Percentiles rank a stretch among this genome's conserved stretches.
Conservation (phyloP, 2,113 vertebrate species). For the Australoheros scitulus region DNA sequence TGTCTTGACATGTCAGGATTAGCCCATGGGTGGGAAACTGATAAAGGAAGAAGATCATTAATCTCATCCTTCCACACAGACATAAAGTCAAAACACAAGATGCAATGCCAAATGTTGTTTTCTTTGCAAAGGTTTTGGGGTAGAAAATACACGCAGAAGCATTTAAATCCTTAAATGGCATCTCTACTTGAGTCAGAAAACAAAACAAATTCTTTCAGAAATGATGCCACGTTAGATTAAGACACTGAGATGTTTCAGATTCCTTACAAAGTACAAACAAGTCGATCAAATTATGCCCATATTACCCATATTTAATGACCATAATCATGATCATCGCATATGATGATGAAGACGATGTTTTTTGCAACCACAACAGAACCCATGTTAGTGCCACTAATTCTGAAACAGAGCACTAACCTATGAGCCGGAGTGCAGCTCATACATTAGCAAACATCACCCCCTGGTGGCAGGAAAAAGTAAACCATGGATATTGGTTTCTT, state of each 20-base stretch:
- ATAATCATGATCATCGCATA: not conserved
- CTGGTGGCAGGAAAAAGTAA: slow-evolving; percentile 47
- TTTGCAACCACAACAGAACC: not conserved
- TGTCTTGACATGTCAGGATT: slow-evolving; percentile 59
- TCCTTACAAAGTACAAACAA: not conserved
- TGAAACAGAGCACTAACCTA: not conserved
- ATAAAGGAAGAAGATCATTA: slow-evolving; percentile 53
- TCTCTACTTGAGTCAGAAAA: not conserved
- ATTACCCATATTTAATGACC: not conserved
- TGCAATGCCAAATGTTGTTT: not conserved
- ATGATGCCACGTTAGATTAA: not conserved
- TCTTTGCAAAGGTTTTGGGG: not conserved
- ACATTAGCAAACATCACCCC: slow-evolving; percentile 46
- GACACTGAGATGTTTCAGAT: not conserved
- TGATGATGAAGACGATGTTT: not conserved
- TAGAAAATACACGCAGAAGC: not conserved
- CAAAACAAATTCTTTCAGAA: not conserved
- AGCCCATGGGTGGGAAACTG: slow-evolving; percentile 44
- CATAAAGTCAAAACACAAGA: slow-evolving; percentile 10
- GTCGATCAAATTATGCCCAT: not conserved
- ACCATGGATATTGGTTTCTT: not conserved
- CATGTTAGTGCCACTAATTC: not conserved
- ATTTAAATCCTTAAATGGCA: not conserved
- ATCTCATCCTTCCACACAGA: slow-evolving; percentile 15
- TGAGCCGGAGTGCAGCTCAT: not conserved